Conservation (phyloP, 2,888 invertebrate species). For the Masnerella sp. region DNA sequence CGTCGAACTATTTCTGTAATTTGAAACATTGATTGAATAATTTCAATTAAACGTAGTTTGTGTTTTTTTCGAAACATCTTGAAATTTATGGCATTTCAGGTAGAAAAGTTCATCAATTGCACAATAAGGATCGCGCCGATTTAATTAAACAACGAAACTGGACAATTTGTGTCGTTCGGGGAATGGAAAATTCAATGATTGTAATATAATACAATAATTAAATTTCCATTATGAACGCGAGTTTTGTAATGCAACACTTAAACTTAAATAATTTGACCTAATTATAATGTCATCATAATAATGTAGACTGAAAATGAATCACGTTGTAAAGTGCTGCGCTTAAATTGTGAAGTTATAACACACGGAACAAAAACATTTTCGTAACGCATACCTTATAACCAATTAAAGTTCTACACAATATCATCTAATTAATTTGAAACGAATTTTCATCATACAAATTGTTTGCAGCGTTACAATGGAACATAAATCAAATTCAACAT, state of each 20-base stretch:
- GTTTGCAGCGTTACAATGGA: constrained; percentile 12
- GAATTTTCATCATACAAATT: constrained; percentile 26
- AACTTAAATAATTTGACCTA: constrained; percentile 3
- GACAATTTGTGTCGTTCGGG: not conserved
- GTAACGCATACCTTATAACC: constrained; percentile 22
- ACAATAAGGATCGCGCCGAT: not conserved
- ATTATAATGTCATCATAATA: constrained; percentile 18
- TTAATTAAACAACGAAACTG: not conserved
- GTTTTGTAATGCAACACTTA: not conserved
- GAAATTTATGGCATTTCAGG: too few relatives aligned
- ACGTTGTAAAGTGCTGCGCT: constrained; percentile 12
- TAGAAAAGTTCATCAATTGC: too few relatives aligned
- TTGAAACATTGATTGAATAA: too few relatives aligned
- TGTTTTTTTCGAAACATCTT: too few relatives aligned
- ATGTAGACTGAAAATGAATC: constrained; percentile 17
- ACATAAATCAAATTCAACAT: constrained; percentile 28
- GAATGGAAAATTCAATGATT: not conserved
- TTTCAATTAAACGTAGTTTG: too few relatives aligned
- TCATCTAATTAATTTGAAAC: constrained; percentile 35
- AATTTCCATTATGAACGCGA: not conserved
- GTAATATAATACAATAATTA: not conserved
- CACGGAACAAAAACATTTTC: constrained; percentile 18
- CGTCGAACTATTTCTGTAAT: too few relatives aligned
- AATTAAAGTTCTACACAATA: constrained; percentile 26
- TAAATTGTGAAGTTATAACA: constrained; percentile 24